phyloP scores from a whole-genome alignment of 2,113 vertebrate species.

The Hystrix cristata region DNA sequence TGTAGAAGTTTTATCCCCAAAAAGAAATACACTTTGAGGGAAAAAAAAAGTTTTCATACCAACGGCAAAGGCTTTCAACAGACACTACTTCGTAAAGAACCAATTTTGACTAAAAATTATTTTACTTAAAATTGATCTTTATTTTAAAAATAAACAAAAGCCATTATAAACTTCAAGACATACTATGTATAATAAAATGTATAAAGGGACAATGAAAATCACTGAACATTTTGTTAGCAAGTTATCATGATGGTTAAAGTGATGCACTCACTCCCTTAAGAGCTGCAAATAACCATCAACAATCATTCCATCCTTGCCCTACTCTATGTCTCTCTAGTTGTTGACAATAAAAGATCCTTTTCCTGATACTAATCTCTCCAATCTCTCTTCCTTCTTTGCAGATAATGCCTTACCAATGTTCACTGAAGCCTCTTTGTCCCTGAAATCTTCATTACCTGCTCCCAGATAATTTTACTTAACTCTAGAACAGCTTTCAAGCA shows the following conservation, averaged over 20 bases:
- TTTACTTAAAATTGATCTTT: not conserved
- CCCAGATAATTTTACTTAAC: conserved; percentile 15
- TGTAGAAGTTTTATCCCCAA: not conserved
- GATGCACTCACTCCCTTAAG: not conserved
- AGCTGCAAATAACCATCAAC: not conserved
- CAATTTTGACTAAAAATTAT: not conserved
- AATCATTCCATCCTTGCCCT: not conserved
- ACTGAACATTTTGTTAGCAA: conserved; percentile 51
- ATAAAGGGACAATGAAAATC: conserved; percentile 49
- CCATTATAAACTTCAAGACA: too few relatives aligned
- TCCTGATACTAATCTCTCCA: not conserved
- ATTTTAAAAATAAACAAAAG: not conserved
- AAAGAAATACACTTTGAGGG: not conserved
- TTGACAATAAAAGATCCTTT: conserved; percentile 14
- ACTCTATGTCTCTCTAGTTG: not conserved
- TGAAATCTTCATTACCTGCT: not conserved
- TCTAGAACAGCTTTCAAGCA: not conserved
- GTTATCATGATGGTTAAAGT: not conserved
- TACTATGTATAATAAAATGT: not conserved
- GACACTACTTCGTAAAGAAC: not conserved
- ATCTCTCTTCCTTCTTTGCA: not conserved
- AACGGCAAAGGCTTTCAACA: not conserved
- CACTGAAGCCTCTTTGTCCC: not conserved
- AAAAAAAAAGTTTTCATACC: not conserved
- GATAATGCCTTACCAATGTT: not conserved